phyloP scores from a whole-genome alignment of 2,113 vertebrate species.

The Notiomystis cincta region DNA sequence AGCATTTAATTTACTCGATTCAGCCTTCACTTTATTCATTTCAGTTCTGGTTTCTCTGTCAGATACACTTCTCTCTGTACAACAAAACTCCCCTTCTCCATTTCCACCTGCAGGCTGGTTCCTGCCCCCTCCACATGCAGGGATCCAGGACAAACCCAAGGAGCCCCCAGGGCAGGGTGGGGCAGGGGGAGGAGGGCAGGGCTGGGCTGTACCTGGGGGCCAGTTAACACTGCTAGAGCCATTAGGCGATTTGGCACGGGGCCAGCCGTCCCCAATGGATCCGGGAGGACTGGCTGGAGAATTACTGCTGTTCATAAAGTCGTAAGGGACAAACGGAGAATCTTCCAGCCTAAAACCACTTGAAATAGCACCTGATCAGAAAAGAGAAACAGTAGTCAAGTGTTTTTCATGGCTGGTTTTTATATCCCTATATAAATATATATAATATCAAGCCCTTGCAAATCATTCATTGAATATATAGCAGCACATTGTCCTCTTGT shows the following conservation, averaged over 20 bases:
- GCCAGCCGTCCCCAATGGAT: slow-evolving; percentile 96
- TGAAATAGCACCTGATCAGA: slow-evolving; percentile 90
- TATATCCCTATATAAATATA: neutral
- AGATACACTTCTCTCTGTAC: neutral
- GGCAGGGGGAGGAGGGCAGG: neutral
- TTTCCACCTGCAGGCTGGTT: neutral
- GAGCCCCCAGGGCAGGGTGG: too few species aligned
- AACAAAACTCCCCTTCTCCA: rapidly evolving
- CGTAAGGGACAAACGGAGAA: slow-evolving; percentile 89
- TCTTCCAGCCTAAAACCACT: slow-evolving; percentile 98
- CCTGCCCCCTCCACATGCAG: rapidly evolving
- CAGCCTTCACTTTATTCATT: neutral
- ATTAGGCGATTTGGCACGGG: slow-evolving; percentile 99
- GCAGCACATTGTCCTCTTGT: neutral
- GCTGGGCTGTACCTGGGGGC: slow-evolving; percentile 80
- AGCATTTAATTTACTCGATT: neutral
- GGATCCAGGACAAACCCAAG: neutral
- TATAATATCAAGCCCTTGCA: neutral
- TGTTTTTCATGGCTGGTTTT: neutral
- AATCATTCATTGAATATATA: neutral
- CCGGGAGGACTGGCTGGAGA: slow-evolving; percentile 96
- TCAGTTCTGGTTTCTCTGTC: neutral
- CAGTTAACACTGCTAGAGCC: slow-evolving; percentile 96
- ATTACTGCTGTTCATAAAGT: slow-evolving; percentile 91
- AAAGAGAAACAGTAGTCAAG: neutral